Conservation (phyloP, 2,113 vertebrate genomes). For the Gasterosteus nipponicus region DNA sequence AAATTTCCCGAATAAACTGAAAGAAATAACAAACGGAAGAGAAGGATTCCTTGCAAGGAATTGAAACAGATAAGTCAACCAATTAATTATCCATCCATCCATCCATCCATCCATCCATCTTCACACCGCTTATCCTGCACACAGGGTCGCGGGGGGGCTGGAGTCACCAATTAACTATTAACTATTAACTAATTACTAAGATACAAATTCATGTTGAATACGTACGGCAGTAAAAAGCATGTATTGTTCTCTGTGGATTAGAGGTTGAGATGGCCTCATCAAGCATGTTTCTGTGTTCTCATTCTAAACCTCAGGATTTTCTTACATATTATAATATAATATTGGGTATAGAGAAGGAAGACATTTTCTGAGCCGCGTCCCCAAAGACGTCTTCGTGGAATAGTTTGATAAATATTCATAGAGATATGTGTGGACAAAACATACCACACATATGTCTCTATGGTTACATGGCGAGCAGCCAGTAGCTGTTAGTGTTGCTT, state of each 20-base stretch:
- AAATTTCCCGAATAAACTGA: neutral
- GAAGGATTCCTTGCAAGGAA: neutral
- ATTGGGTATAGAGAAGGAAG: neutral
- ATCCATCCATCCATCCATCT: too few relatives aligned
- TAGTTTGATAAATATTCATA: neutral
- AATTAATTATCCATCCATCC: too few relatives aligned
- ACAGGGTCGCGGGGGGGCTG: too few relatives aligned
- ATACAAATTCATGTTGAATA: neutral
- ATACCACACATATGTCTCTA: neutral
- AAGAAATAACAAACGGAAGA: neutral
- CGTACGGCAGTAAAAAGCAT: neutral
- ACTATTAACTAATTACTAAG: too few relatives aligned
- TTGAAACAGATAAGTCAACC: too few relatives aligned
- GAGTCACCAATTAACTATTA: neutral
- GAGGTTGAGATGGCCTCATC: neutral
- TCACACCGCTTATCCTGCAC: too few relatives aligned
- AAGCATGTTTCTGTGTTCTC: neutral
- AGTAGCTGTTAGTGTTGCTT: neutral
- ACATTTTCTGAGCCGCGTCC: neutral
- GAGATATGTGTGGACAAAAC: too few relatives aligned
- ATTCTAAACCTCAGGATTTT: neutral
- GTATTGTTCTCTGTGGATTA: neutral
- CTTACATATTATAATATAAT: neutral
- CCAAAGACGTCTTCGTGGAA: neutral
- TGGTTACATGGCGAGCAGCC: neutral